Conservation (phyloP, 1,140 invertebrate species). For the Leptinotarsa texana region DNA sequence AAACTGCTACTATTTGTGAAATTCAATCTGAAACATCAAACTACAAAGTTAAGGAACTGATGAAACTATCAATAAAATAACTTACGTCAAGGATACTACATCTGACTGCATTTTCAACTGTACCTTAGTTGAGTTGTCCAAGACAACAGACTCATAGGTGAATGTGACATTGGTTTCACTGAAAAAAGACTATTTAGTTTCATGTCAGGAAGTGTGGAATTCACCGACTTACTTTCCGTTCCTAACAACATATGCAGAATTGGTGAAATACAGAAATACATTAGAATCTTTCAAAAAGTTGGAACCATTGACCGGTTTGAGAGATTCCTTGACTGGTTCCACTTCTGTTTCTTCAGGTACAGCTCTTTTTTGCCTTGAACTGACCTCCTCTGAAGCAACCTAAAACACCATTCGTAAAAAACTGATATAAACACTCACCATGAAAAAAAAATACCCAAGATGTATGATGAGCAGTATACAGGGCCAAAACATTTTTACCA, state of each 20-base stretch:
- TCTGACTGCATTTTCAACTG: neutral
- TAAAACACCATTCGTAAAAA: neutral
- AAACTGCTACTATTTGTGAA: conserved; percentile 24
- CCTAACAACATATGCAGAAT: neutral
- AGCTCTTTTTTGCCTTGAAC: conserved; percentile 31
- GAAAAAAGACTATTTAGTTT: neutral
- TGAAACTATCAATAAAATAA: neutral
- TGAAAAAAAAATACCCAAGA: conserved; percentile 48
- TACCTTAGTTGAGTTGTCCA: neutral
- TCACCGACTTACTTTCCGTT: neutral
- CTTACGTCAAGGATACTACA: neutral
- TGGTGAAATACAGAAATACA: neutral
- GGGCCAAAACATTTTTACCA: conserved; percentile 46
- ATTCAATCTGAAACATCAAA: conserved; percentile 27
- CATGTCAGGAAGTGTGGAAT: neutral
- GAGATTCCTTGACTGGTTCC: neutral
- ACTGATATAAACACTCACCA: too few species aligned
- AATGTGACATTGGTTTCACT: conserved; percentile 9
- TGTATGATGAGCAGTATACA: conserved; percentile 50
- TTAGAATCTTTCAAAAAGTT: neutral
- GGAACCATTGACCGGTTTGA: neutral
- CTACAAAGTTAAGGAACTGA: neutral
- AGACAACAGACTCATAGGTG: neutral
- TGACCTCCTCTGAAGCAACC: conserved; percentile 35
- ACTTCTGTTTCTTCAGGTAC: conserved; percentile 3